A percentile compares a stretch with the other conserved stretches of the same genome.
Conservation (phyloP, 92 coral and sea anemone genomes). For the Diadumene lineata region DNA sequence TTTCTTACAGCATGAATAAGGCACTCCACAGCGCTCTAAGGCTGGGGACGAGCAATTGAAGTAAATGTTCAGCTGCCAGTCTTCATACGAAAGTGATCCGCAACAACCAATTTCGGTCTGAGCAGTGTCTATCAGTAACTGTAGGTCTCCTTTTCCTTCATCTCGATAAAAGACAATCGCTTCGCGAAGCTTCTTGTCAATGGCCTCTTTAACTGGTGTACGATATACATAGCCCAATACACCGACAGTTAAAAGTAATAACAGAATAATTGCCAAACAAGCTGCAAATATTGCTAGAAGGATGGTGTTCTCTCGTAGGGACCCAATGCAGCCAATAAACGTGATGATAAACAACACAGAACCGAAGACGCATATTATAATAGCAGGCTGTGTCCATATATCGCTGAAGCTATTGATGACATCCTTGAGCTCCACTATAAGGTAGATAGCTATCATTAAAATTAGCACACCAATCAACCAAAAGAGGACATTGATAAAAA, state of each 20-base stretch:
- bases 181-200: slow-evolving; percentile 75
- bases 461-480: slow-evolving; percentile 73
- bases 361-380: slow-evolving; percentile 64
- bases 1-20: slow-evolving; percentile 77
- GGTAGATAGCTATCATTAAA: slow-evolving; percentile 63
- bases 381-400: slow-evolving; percentile 73
- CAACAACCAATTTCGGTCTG: slow-evolving; percentile 82
- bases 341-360: slow-evolving; percentile 73
- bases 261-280: slow-evolving; percentile 48
- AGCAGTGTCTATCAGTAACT: slow-evolving; percentile 77
- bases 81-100: slow-evolving; percentile 66
- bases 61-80: slow-evolving; percentile 82
- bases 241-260: slow-evolving; percentile 56
- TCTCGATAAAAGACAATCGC: slow-evolving; percentile 86
- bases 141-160: slow-evolving; percentile 64
- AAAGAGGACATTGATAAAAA: slow-evolving; percentile 76
- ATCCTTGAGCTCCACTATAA: slow-evolving; percentile 70
- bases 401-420: slow-evolving; percentile 62
- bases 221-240: slow-evolving; percentile 58
- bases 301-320: slow-evolving; percentile 89
- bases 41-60: slow-evolving; percentile 75
- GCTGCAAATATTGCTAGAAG: slow-evolving; percentile 62
- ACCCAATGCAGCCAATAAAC: slow-evolving; percentile 88
- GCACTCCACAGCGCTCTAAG: slow-evolving; percentile 77
- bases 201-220: slow-evolving; percentile 48